These are phyloP conservation scores for Henricia sp. DNA, from an alignment of 53 echinoderm and acorn worm genomes.

Conservation along the genomic window DNA sequence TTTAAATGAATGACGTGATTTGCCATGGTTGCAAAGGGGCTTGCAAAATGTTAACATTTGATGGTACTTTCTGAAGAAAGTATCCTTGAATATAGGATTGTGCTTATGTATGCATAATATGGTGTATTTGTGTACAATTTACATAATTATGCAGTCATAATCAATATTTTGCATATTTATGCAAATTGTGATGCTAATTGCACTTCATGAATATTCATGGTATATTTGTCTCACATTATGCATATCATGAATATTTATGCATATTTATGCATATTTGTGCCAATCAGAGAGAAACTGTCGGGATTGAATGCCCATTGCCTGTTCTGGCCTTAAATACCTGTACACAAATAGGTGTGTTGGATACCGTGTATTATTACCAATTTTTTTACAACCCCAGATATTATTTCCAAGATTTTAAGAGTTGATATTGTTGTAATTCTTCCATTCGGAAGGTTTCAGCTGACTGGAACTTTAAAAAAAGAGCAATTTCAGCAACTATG, in stretches of 20 bases:
- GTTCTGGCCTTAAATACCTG: constrained; percentile 40
- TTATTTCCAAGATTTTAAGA: constrained; percentile 21
- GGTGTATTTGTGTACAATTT: constrained; percentile 26
- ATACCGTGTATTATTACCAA: constrained; percentile 45
- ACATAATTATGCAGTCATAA: constrained; percentile 22
- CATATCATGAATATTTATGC: constrained; percentile 38
- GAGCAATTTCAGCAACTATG: constrained; percentile 58
- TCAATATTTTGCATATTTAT: constrained; percentile 63
- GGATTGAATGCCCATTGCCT: constrained; percentile 49
- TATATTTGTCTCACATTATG: constrained; percentile 42
- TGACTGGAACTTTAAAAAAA: constrained; percentile 55
- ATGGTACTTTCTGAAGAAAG: no score
- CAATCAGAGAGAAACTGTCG: constrained; percentile 16
- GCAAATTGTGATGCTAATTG: constrained; percentile 49
- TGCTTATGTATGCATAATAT: constrained; percentile 51
- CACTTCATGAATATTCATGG: constrained; percentile 25
- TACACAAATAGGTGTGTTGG: constrained; percentile 53
- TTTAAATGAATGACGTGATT: background rate
- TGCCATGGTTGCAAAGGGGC: no score
- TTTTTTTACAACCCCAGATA: constrained; percentile 36
- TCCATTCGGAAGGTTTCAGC: constrained; percentile 8
- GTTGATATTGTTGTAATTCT: constrained; percentile 45
- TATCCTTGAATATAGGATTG: constrained; percentile 6
- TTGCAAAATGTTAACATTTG: no score
- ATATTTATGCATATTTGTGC: constrained; percentile 36